phyloP scores from a whole-genome alignment of 2,113 vertebrate species.

The Cyanoramphus novaezelandiae region DNA sequence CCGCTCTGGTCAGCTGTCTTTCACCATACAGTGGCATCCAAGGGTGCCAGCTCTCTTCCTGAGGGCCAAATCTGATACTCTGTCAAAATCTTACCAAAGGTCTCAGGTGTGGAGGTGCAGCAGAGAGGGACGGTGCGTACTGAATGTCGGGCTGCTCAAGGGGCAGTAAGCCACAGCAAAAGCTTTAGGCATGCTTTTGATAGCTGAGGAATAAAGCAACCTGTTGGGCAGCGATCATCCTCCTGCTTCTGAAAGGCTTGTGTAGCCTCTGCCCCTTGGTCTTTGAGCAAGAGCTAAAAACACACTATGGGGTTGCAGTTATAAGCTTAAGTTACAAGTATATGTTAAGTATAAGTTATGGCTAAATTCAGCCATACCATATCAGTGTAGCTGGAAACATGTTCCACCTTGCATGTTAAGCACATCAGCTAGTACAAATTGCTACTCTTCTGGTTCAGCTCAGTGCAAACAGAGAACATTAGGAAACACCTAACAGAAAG shows the following conservation, averaged over 20 bases:
- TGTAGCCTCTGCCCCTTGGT: not conserved
- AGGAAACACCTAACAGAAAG: not conserved
- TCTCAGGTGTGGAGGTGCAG: not conserved
- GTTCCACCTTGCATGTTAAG: not conserved
- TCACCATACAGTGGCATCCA: not conserved
- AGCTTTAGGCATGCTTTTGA: not conserved
- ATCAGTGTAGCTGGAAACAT: not conserved
- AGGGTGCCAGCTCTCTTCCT: not conserved
- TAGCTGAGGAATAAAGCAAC: not conserved
- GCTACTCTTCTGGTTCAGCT: not conserved
- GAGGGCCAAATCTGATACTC: not conserved
- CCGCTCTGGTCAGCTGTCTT: not conserved
- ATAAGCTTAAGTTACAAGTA: not conserved
- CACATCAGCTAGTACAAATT: not conserved
- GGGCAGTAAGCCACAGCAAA: not conserved
- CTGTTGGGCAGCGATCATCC: not conserved
- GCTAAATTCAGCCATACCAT: not conserved
- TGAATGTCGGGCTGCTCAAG: fast-evolving
- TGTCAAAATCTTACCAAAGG: not conserved
- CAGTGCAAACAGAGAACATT: not conserved
- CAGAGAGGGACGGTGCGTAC: not conserved
- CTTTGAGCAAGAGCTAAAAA: not conserved
- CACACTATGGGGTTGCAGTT: not conserved
- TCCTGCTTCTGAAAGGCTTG: not conserved
- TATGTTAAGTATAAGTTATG: too few species aligned